phyloP scores from a whole-genome alignment of 2,797 vertebrate genomes.

The Xerus rutilus region DNA sequence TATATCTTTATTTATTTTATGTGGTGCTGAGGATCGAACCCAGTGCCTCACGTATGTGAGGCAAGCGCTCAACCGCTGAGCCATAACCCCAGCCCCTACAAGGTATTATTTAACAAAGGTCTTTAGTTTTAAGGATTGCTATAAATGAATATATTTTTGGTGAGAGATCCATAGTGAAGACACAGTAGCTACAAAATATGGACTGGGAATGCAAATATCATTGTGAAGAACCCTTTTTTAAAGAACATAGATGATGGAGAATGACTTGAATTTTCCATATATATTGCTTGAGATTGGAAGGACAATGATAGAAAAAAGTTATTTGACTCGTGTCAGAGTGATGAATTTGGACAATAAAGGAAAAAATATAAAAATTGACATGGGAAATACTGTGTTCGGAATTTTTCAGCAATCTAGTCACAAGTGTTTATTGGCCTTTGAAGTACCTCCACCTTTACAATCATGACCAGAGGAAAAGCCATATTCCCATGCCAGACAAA shows the following conservation, averaged over 20 bases:
- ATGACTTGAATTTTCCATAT: conserved; percentile 47
- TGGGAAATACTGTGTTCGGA: conserved; percentile 7
- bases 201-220: conserved; percentile 38
- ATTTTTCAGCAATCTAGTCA: conserved; percentile 55
- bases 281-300: conserved; percentile 67
- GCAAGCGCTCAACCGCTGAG: no score
- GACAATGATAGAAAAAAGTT: conserved; percentile 72
- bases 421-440: conserved; percentile 45
- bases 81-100: no score
- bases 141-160: conserved; percentile 17
- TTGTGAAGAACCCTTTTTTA: conserved; percentile 65
- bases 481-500: conserved; percentile 26
- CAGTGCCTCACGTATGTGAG: no score
- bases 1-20: no score
- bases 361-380: conserved; percentile 78
- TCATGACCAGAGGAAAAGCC: conserved; percentile 14
- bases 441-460: conserved; percentile 2
- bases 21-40: no score
- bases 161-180: neutral
- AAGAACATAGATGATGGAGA: neutral
- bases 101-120: neutral
- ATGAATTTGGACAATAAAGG: conserved; percentile 70
- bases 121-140: conserved; percentile 52
- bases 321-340: conserved; percentile 77
- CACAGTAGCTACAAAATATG: conserved; percentile 11